These are phyloP conservation scores for Colletes collaris DNA, from an alignment of 2,888 invertebrate species.

Conservation along the genomic window DNA sequence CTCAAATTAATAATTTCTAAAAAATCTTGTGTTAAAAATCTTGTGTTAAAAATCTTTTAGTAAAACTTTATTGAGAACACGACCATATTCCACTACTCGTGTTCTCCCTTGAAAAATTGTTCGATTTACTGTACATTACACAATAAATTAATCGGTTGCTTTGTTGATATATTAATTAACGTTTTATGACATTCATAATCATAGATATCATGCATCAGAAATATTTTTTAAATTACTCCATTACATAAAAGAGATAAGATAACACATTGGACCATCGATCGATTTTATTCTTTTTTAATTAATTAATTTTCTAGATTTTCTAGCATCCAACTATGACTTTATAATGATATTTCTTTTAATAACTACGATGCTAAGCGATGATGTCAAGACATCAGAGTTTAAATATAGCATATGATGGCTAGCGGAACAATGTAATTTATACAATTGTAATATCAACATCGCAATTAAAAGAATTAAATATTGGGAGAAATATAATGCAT, in stretches of 20 bases:
- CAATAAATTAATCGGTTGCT: constrained; percentile 6
- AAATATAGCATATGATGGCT: background rate
- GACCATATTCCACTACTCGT: constrained; percentile 68
- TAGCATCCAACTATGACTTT: no score
- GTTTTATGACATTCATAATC: constrained; percentile 18
- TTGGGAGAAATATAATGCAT: no score
- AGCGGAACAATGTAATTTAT: background rate
- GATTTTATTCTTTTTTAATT: background rate
- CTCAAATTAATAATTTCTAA: background rate
- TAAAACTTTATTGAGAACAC: constrained; percentile 58
- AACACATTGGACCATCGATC: background rate
- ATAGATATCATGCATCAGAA: constrained; percentile 13
- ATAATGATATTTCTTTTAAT: no score
- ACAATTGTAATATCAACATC: background rate
- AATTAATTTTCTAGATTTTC: background rate
- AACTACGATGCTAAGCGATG: background rate
- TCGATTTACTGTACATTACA: background rate
- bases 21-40: background rate
- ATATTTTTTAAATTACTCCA: background rate
- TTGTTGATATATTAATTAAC: background rate
- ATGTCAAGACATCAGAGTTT: background rate
- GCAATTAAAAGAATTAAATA: background rate
- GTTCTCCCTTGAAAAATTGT: constrained; percentile 43
- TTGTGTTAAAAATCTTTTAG: background rate
- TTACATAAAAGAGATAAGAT: constrained; percentile 17